Evolutionary conservation across 2,113 vertebrate genomes (phyloP).

Genomic region (Silurus glanis): DNA sequence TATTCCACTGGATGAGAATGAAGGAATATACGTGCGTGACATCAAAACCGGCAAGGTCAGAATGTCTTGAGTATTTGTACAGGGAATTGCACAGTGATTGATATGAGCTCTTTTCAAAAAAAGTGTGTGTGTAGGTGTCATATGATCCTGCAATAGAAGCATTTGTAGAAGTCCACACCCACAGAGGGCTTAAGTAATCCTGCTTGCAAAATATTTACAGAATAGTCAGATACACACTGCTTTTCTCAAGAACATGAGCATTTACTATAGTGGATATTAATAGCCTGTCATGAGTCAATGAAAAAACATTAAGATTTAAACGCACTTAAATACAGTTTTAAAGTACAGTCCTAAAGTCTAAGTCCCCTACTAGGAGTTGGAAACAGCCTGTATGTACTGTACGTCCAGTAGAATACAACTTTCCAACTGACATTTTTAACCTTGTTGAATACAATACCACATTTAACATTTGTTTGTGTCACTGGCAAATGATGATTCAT

Average conservation of each 20-base stretch:
- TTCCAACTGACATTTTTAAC: background rate
- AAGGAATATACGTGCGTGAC: conserved; percentile 87
- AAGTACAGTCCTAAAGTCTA: background rate
- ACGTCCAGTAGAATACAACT: too few species aligned
- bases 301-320: background rate
- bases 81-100: background rate
- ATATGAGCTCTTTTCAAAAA: background rate
- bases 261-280: background rate
- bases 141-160: background rate
- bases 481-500: background rate
- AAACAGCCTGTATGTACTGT: background rate
- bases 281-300: background rate
- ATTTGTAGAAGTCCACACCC: background rate
- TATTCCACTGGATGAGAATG: conserved; percentile 85
- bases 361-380: background rate
- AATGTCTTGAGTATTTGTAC: background rate
- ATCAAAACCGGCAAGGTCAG: conserved; percentile 84
- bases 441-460: background rate
- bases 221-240: background rate
- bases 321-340: background rate
- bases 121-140: background rate
- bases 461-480: background rate
- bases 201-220: conserved; percentile 5
- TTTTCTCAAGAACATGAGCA: background rate
- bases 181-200: background rate